Evolutionary conservation across 1,140 invertebrate genomes (phyloP), one percentile per base, ranked within the genome.

Genomic region (Thalassaphorura encarpata): DNA sequence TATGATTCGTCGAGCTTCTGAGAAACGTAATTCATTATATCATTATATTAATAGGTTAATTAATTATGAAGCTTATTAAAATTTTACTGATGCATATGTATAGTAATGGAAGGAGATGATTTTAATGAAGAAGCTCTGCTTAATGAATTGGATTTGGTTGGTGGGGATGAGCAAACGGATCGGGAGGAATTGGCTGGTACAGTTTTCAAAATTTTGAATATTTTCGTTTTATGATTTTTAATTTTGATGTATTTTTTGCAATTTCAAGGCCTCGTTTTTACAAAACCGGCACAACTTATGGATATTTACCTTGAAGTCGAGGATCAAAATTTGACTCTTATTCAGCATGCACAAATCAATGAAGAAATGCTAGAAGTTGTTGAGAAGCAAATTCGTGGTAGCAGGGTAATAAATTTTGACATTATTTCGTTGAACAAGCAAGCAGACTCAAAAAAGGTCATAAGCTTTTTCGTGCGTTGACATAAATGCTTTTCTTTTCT

Each of bases 291-390:
- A 18, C 59, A 66, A 36, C 52, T 66, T 3, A 28, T 66, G 40
- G 52, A 57, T 13, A 63, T 66, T 26, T 66, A 60, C 41, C 21
- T 43, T 1, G 63, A 66, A 27, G 56, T 63, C 54, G 63, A 66
- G 42, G 63, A 66, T 47, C 42, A 56, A 19, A 63, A 63, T 40
- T 45, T 66, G 29, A 58, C 61, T 1, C 42, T 66, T 0, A 61
- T 63, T 33, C 63, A 63, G 42, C 63, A 63, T 31, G 50, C 61
- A 1, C 61, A 66, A 42, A 50, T 54, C 18, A 56, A 54, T 18
- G 63, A 61, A 48, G 63, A 66, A 40, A 26, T 51, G 3, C 19
- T 63, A 24, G 63, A 66, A 8, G 43, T 52, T 19, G 46, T 65
- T n/a, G 46, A 66, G 8, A 27, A 23, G 1, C 50, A 62, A 33